Evolutionary conservation across 2,797 vertebrate species (phyloP), one percentile per base, ranked within the genome.

Genomic region (Notamacropus eugenii): DNA sequence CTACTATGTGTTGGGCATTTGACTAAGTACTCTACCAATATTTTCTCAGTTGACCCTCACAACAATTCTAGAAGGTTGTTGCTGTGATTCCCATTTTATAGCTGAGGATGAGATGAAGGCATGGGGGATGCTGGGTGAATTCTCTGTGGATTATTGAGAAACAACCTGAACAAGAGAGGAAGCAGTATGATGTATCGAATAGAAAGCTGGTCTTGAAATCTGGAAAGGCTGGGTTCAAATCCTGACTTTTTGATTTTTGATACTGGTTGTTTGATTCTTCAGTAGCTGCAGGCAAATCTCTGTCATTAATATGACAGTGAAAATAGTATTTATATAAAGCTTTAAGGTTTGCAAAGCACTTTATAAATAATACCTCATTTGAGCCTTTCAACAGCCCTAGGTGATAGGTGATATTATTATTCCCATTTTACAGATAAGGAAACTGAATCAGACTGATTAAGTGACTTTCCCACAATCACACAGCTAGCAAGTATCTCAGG

Each of bases 221-320:
- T 46, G 40, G 40, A 87, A 87, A 11, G 27, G 91, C 91, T 91
- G 55, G 1, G 16, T 59, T 96, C 62, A 67, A 96, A 92, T 34
- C 0, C 14, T 91, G 94, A 91, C 34, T 52, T 52, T 52, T 52
- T 52, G 52, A 52, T 52, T 52, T 74, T n/a, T 92, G 62, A 31
- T 59, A 91, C 54, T 59, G 91, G 57, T 10, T 58, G 1, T 67
- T n/a, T 90, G 67, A 91, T 46, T n/a, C 96, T 67, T 93, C 74
- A 34, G 28, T 92, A 28, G 24, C 55, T 95, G 9, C 34, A 34
- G 27, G 94, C 28, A 96, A 52, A 94, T 1, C 28, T 87, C 46
- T 54, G 67, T 95, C 46, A 94, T 74, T 87, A 91, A 67, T 93
- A 93, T 57, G n/a, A 91, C 6, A 54, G 55, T 6, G 34, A 82